A percentile compares a stretch with the other conserved stretches of the same genome.
These are phyloP conservation scores for Calidris pugnax DNA, from an alignment of 2,113 vertebrate genomes.

Conservation along the genomic window DNA sequence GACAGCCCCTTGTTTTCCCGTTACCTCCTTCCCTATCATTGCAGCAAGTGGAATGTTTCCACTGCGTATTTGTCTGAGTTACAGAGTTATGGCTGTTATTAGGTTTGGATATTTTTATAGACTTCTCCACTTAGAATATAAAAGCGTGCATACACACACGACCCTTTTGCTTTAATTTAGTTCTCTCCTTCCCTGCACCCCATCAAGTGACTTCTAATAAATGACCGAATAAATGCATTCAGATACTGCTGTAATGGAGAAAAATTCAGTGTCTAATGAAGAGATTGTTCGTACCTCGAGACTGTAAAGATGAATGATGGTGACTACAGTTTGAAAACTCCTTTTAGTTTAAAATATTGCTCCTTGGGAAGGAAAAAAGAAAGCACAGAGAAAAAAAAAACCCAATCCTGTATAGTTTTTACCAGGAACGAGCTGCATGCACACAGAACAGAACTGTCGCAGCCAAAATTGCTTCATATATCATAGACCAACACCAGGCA, in stretches of 20 bases:
- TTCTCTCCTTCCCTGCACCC: not conserved
- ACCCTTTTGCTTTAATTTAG: constrained; percentile 28
- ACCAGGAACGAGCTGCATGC: constrained; percentile 1
- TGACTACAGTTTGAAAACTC: constrained; percentile 59
- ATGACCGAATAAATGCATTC: constrained; percentile 43
- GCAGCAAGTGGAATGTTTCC: not conserved
- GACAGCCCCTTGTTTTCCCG: not conserved
- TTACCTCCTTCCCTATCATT: not conserved
- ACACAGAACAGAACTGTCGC: constrained; percentile 45
- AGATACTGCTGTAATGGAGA: constrained; percentile 58
- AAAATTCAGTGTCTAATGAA: constrained; percentile 62
- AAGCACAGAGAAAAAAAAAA: not conserved
- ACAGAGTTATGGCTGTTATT: constrained; percentile 19
- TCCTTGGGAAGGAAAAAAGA: not conserved
- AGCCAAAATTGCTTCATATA: constrained; percentile 72
- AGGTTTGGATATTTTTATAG: constrained; percentile 22
- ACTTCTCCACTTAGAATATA: not conserved
- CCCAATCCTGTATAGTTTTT: constrained; percentile 11
- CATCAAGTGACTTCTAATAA: constrained; percentile 40
- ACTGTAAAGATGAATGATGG: constrained; percentile 61
- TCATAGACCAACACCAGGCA: constrained; percentile 58
- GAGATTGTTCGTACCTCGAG: constrained; percentile 3
- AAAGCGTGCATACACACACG: not conserved
- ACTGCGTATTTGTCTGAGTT: not conserved
- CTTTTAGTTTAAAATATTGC: constrained; percentile 67